These are phyloP conservation scores for Tragulus kanchil DNA, from an alignment of 2,113 vertebrate genomes.

Conservation along the genomic window DNA sequence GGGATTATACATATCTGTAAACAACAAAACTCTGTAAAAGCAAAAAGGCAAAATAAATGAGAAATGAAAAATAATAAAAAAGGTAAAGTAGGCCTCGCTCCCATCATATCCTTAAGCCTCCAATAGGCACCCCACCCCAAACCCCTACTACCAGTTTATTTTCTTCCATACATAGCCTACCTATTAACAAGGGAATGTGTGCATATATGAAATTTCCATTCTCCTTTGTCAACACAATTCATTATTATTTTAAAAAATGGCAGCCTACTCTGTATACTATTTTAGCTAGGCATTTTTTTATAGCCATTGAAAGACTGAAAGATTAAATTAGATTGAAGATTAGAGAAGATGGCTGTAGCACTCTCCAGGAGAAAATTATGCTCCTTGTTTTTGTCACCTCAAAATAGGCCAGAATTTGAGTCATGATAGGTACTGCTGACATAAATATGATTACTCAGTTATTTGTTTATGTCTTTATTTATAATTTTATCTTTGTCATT, in stretches of 20 bases:
- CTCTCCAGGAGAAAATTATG: neutral
- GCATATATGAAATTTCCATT: neutral
- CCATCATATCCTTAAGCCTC: neutral
- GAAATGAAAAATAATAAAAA: neutral
- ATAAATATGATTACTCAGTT: slow-evolving; percentile 49
- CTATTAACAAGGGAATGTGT: neutral
- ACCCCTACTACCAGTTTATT: neutral
- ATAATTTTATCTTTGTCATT: slow-evolving; percentile 32
- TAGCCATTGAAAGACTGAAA: no score
- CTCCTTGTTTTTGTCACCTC: neutral
- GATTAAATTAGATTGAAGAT: no score
- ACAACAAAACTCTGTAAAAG: no score
- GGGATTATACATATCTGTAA: no score
- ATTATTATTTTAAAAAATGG: neutral
- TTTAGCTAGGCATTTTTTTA: no score
- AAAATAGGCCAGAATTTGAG: slow-evolving; percentile 33
- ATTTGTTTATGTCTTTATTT: slow-evolving; percentile 33
- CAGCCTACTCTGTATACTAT: neutral
- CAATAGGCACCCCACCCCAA: neutral
- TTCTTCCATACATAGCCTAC: neutral
- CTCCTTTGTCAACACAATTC: neutral
- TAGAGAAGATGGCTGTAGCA: neutral
- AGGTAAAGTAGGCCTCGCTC: neutral
- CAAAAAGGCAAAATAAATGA: no score
- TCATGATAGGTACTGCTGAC: slow-evolving; percentile 25